Evolutionary conservation across 2,797 vertebrate genomes (phyloP).

Genomic region (Lagodon rhomboides): DNA sequence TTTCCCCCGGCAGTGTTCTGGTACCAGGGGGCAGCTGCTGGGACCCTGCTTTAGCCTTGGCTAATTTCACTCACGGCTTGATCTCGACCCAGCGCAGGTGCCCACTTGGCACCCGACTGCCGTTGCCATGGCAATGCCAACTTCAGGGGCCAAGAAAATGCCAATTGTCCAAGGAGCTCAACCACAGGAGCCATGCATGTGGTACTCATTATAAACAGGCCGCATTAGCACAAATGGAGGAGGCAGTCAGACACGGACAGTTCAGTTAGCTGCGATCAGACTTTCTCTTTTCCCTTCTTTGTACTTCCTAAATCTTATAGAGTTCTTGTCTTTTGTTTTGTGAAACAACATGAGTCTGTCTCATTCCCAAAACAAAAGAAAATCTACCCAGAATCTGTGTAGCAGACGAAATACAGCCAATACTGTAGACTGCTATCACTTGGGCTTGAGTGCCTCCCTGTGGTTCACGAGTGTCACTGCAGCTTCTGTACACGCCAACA

Average conservation of each 20-base stretch:
- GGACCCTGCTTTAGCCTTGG: conserved; percentile 74
- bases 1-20: conserved; percentile 74
- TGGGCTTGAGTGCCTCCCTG: conserved; percentile 61
- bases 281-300: not conserved
- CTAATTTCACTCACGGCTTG: conserved; percentile 82
- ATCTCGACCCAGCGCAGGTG: conserved; percentile 79
- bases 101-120: conserved; percentile 66
- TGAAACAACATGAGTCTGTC: not conserved
- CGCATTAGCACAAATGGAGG: conserved; percentile 16
- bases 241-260: conserved; percentile 10
- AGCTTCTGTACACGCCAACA: not conserved
- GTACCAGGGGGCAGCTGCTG: conserved; percentile 76
- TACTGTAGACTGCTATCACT: not conserved
- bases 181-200: conserved; percentile 44
- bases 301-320: not conserved
- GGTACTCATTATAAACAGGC: conserved; percentile 42
- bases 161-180: conserved; percentile 67
- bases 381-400: not conserved
- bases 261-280: not conserved
- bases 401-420: not conserved
- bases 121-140: conserved; percentile 81
- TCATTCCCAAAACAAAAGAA: not conserved
- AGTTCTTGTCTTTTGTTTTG: not conserved
- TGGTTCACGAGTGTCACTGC: conserved; percentile 59
- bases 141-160: conserved; percentile 66